Evolutionary conservation across 1,140 invertebrate genomes (phyloP).

Genomic region (Achatina immaculata): DNA sequence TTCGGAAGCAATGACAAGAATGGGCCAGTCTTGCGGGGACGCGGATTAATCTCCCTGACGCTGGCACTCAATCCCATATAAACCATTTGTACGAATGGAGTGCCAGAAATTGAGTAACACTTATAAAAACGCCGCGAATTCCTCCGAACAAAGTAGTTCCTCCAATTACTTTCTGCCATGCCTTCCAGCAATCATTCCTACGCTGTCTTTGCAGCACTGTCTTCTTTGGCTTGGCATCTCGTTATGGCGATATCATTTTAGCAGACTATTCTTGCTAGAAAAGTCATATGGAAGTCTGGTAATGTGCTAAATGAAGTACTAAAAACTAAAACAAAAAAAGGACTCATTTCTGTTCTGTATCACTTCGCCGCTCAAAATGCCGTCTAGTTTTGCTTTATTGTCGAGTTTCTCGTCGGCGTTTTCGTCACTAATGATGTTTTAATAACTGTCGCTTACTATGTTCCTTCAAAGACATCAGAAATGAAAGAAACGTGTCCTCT

Average conservation of each 20-base stretch:
- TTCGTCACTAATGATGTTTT: too few relatives aligned
- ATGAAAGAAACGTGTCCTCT: too few relatives aligned
- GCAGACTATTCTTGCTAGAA: too few relatives aligned
- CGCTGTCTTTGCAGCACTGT: background rate
- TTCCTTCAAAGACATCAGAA: too few relatives aligned
- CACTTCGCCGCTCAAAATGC: too few relatives aligned
- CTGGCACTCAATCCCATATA: background rate
- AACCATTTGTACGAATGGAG: background rate
- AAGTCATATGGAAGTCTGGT: too few relatives aligned
- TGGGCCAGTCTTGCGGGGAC: background rate
- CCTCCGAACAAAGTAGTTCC: background rate
- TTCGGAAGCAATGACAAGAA: constrained; percentile 17
- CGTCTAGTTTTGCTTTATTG: too few relatives aligned
- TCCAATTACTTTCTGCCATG: background rate
- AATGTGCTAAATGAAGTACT: too few relatives aligned
- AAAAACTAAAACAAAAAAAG: too few relatives aligned
- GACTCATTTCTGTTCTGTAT: too few relatives aligned
- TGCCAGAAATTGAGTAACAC: constrained; percentile 22
- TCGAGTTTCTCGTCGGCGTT: too few relatives aligned
- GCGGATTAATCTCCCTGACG: constrained; percentile 18
- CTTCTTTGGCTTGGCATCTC: background rate
- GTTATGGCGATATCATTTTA: background rate
- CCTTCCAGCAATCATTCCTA: background rate
- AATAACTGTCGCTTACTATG: too few relatives aligned
- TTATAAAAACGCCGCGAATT: constrained; percentile 13